phyloP scores from a whole-genome alignment of 2,113 vertebrate genomes.

The Corythornis cristatus region DNA sequence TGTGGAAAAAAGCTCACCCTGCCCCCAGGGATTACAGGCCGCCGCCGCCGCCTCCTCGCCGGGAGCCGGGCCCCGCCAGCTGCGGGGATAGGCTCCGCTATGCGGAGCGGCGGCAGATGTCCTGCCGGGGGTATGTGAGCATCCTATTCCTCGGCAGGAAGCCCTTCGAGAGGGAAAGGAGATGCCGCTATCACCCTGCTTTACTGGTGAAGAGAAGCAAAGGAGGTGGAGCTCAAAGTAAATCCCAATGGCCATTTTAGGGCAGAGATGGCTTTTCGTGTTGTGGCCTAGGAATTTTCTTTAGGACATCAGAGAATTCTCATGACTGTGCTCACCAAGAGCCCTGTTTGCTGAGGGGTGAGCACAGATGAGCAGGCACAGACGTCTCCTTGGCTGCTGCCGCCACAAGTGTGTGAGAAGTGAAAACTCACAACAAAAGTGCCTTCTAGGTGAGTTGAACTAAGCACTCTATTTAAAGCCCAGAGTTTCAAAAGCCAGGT shows the following conservation, averaged over 20 bases:
- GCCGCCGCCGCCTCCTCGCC: fast-evolving
- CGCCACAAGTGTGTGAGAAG: too few species aligned
- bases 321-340: background rate
- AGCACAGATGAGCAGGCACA: background rate
- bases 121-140: fast-evolving
- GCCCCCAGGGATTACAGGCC: fast-evolving
- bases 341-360: background rate
- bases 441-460: background rate
- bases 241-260: background rate
- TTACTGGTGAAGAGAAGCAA: background rate
- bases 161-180: fast-evolving
- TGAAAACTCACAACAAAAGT: too few species aligned
- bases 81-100: background rate
- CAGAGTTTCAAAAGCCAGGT: background rate
- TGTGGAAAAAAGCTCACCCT: background rate
- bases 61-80: background rate
- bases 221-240: background rate
- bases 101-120: background rate
- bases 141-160: fast-evolving
- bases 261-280: background rate
- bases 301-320: background rate
- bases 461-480: background rate
- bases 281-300: background rate
- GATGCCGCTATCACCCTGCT: fast-evolving
- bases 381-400: background rate